phyloP scores from a whole-genome alignment of 2,888 invertebrate genomes.

The Prosopocoilus inquinatus region DNA sequence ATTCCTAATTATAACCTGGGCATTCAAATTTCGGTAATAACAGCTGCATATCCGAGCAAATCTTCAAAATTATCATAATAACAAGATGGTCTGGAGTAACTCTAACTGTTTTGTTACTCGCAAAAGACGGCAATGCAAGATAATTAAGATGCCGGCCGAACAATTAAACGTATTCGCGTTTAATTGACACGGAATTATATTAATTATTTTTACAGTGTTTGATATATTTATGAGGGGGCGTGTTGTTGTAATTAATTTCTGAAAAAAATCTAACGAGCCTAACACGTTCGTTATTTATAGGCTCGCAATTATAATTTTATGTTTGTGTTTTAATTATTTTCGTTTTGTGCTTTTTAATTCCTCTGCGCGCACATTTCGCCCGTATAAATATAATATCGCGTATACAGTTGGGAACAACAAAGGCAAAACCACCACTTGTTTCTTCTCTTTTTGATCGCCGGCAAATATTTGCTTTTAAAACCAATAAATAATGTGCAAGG shows the following conservation, averaged over 20 bases:
- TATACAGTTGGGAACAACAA: not conserved
- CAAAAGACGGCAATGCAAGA: not conserved
- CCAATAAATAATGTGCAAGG: too few relatives aligned
- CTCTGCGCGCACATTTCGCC: not conserved
- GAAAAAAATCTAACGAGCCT: slow-evolving; percentile 26
- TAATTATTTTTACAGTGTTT: slow-evolving; percentile 22
- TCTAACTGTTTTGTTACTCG: not conserved
- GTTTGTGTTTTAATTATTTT: slow-evolving; percentile 23
- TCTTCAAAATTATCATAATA: too few relatives aligned
- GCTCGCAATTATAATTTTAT: slow-evolving; percentile 25
- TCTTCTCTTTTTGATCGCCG: too few relatives aligned
- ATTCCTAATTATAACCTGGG: too few relatives aligned
- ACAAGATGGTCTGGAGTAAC: too few relatives aligned
- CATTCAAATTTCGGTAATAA: too few relatives aligned
- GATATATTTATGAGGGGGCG: slow-evolving; percentile 29
- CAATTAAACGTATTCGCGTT: slow-evolving; percentile 8
- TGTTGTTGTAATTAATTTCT: slow-evolving; percentile 30
- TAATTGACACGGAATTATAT: slow-evolving; percentile 27
- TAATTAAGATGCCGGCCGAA: slow-evolving; percentile 2
- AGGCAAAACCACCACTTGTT: too few relatives aligned
- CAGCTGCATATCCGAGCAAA: too few relatives aligned
- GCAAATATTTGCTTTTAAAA: too few relatives aligned
- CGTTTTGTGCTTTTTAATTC: slow-evolving; percentile 1
- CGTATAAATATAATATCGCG: slow-evolving; percentile 1
- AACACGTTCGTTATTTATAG: slow-evolving; percentile 28